Evolutionary conservation across 2,888 invertebrate species (phyloP), one percentile per base, ranked within the genome.

Genomic region (Acanthococcus lagerstroemiae): DNA sequence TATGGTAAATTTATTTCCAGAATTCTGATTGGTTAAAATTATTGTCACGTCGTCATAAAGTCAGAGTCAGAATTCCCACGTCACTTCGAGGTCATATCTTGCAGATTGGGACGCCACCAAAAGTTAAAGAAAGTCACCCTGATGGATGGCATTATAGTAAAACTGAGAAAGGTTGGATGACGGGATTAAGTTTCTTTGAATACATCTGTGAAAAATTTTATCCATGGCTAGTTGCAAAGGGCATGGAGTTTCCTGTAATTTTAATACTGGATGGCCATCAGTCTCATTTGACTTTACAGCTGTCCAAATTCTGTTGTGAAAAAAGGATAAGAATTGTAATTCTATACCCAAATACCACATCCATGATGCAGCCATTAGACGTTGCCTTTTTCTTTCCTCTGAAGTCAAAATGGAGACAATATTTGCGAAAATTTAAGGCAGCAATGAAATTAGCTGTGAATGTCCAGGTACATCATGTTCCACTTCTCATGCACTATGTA

Each of bases 241-340:
- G 37, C 12, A 30, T 30, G 7, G 12, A 30, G 37, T 30, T 30
- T 12, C 71, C 70, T 67, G 66, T 69, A 4, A 70, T 72, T 66
- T 65, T 72, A 25, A 77, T 75, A 66, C 68, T 78, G 30, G 77
- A 77, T 71, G 75, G 75, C 17, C 76, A 76, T 68, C 60, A 71
- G 5, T 76, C 75, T 12, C 75, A 78, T 68, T 45, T 70, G 30
- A 68, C 68, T 24, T 44, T 68, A n/a, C 68, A 70, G 30, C 46
- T 66, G 19, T 69, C 69, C 48, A 26, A 65, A 25, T 71, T 71
- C 48, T 70, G 69, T 21, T 44, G 67, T 27, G 66, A 66, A 55
- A 66, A 69, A 67, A 69, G 69, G 2, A 70, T 71, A 24, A 66
- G 70, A 25, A 30, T 71, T 22, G 65, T 69, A 12, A 69, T 70